Base-by-base conservation (phyloP, 2,797 vertebrate genomes). In the Trachurus trachurus region DNA sequence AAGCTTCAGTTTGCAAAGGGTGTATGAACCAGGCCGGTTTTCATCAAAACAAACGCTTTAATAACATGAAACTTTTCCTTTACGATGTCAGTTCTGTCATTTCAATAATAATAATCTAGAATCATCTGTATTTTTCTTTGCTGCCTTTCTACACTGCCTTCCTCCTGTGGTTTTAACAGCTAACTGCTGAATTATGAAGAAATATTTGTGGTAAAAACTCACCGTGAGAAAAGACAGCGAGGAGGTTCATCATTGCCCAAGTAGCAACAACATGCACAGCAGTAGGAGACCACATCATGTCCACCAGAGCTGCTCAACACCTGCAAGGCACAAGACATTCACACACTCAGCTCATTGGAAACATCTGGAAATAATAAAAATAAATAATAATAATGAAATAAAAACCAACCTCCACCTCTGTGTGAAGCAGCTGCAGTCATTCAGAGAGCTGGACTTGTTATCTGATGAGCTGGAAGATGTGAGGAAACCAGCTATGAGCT, bases 211-310 rank as follows among this genome's bases (percentile, higher is more conserved):
- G 0, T 5, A n/a, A 0, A 9, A 70, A 26, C 89, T 89, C 72
- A 89, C 89, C 80, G 1, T 37, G 6, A 37, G 67, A 66, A 13
- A 45, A 50, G 16, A 62, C 75, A 22, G n/a, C 13, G 37, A 78
- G 45, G 54, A 76, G 4, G 40, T 45, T 65, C 31, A 65, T 11
- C 56, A 63, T 9, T 0, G 52, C 59, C 59, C 76, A 74, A 52
- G 21, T 2, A 9, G 52, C 57, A 1, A 64, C 1, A 21, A 17
- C 26, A 26, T 3, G 49, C n/a, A n/a, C n/a, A 16, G 31, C 15
- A 1, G 19, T 11, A 13, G 5, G 6, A 47, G 26, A n/a, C 21
- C 71, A 22, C 3, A 42, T n/a, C n/a, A n/a, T 2, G 9, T 77
- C 50, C 87, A 88, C 86, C 12, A 74, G 21, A 19, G n/a, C 19